These are phyloP conservation scores for Thunnus thynnus DNA, from an alignment of 2,113 vertebrate genomes.

Conservation along the genomic window DNA sequence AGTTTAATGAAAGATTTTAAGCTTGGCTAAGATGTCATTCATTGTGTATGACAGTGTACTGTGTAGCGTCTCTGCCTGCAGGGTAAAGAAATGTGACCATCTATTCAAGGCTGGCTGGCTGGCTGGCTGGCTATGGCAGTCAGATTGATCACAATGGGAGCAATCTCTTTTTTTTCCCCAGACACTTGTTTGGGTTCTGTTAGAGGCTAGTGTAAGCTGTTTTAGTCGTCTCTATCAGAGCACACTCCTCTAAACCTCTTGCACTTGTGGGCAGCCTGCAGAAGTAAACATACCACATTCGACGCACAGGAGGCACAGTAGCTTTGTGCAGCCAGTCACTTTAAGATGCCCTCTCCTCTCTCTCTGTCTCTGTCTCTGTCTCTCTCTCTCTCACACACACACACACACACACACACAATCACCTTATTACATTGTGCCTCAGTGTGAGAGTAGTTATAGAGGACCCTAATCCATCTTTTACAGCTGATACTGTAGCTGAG, in stretches of 20 bases:
- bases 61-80: conserved; percentile 35
- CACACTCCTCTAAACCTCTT: conserved; percentile 58
- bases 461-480: conserved; percentile 79
- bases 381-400: not conserved
- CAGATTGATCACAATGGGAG: conserved; percentile 71
- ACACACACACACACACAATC: conserved; percentile 22
- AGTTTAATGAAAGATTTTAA: conserved; percentile 25
- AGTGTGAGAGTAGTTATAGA: conserved; percentile 62
- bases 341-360: conserved; percentile 31
- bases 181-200: conserved; percentile 62
- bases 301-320: conserved; percentile 27
- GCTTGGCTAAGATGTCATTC: not conserved
- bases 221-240: conserved; percentile 64
- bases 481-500: conserved; percentile 73
- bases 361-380: too few species aligned
- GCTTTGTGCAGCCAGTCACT: conserved; percentile 37
- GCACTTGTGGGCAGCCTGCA: conserved; percentile 47
- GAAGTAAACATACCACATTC: conserved; percentile 53
- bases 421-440: conserved; percentile 62
- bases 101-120: conserved; percentile 58
- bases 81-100: conserved; percentile 58
- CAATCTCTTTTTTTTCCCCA: conserved; percentile 46
- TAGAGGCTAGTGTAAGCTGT: conserved; percentile 55
- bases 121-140: conserved; percentile 54
- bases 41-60: conserved; percentile 4